Base-by-base conservation (phyloP, 2,113 vertebrate genomes). In the Rhea americana region DNA sequence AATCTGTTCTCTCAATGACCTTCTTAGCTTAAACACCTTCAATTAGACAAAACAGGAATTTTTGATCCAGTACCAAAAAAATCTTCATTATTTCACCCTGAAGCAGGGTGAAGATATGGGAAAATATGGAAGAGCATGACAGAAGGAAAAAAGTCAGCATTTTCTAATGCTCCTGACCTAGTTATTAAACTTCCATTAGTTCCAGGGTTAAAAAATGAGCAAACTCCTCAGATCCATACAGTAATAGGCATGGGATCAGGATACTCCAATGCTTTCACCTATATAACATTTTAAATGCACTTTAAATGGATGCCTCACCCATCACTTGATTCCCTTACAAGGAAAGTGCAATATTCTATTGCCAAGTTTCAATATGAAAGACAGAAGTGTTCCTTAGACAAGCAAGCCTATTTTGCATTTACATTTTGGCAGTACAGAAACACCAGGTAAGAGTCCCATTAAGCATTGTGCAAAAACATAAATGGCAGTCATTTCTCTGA, bases 41-140 rank as follows among this genome's bases (percentile, higher is more conserved):
- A 96, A 73, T 92, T 95, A 94, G 91, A 95, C 18, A 93, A 94
- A 66, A 94, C 92, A 90, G 55, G 65, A 93, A 70, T 95, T 96
- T 95, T 92, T 90, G 78, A 95, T 85, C 87, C 74, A 62, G 30
- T 95, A 82, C 87, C 45, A 93, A 95, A 94, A 94, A 51, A 94
- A 58, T 63, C 91, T 92, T 75, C 58, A 62, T 74, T 83, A 83
- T 71, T 92, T 89, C 22, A 87, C 71, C 76, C 92, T 94, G 74
- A n/a, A 93, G 90, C 48, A 4, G 73, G 74, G 35, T 35, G 35
- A 35, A 35, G 35, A 35, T 35, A 35, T 35, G 35, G 35, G 35
- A 65, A 84, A 93, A 91, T 82, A 43, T 24, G 50, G 89, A 92
- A 89, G 83, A 66, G 26, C 14, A 32, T 87, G 84, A 71, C 41